Evolutionary conservation across 2,797 vertebrate genomes (phyloP).

Genomic region (Anolis apletophallus): DNA sequence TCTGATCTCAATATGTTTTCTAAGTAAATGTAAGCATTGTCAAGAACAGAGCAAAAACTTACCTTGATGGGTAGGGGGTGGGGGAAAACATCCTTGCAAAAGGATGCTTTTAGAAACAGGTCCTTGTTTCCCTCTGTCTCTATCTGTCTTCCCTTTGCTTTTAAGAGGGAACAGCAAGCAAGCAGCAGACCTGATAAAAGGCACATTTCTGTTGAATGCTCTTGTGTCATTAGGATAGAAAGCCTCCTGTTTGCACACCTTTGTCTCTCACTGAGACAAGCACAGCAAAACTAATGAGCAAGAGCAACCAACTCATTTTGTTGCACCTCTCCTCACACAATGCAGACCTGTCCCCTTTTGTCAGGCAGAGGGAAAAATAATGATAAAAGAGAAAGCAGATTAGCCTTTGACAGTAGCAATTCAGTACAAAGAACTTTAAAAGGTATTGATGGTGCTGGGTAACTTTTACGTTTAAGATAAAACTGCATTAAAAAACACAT

Average conservation of each 20-base stretch:
- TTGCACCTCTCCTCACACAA: conserved; percentile 40
- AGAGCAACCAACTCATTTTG: conserved; percentile 49
- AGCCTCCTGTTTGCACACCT: conserved; percentile 61
- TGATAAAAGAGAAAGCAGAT: conserved; percentile 62
- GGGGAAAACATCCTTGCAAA: conserved; percentile 53
- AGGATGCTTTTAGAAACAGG: conserved; percentile 54
- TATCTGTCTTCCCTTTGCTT: conserved; percentile 48
- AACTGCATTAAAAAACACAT: conserved; percentile 50
- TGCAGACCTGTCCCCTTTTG: conserved; percentile 49
- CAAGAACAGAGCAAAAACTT: conserved; percentile 55
- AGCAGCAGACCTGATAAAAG: conserved; percentile 72
- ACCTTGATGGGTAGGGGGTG: not conserved
- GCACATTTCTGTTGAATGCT: conserved; percentile 59
- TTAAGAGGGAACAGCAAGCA: conserved; percentile 60
- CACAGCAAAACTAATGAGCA: conserved; percentile 63
- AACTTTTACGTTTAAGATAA: conserved; percentile 65
- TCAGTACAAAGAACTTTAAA: conserved; percentile 56
- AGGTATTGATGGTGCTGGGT: conserved; percentile 47
- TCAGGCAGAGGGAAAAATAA: conserved; percentile 54
- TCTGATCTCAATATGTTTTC: conserved; percentile 61
- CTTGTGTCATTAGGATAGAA: conserved; percentile 65
- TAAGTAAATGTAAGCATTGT: conserved; percentile 62
- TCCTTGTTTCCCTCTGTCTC: conserved; percentile 46
- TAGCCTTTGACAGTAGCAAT: conserved; percentile 62
- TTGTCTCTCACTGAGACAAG: conserved; percentile 65